phyloP scores from a whole-genome alignment of 2,113 vertebrate species.

The human region GRCh38 chr3:49560001-49560500 shows the following conservation, averaged over 20 bases:
- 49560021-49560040: slow-evolving; percentile 45
- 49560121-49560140: not conserved
- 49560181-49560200: not conserved
- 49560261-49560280: not conserved
- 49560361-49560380: not conserved
- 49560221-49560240: not conserved
- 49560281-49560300: not conserved
- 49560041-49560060: not conserved
- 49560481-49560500: not conserved
- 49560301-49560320: not conserved
- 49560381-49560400: not conserved
- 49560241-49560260: not conserved
- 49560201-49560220: not conserved
- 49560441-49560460: not conserved
- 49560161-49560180: not conserved
- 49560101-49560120: not conserved
- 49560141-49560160: not conserved
- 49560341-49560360: not conserved
- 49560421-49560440: not conserved
- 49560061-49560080: too few relatives aligned
- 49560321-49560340: not conserved
- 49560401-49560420: not conserved
- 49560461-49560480: not conserved
- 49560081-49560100: not conserved
- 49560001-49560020: not conserved